A percentile compares a stretch with the other conserved stretches of the same genome.
phyloP scores from a whole-genome alignment of 2,888 invertebrate genomes.

The Halictus ligatus region DNA sequence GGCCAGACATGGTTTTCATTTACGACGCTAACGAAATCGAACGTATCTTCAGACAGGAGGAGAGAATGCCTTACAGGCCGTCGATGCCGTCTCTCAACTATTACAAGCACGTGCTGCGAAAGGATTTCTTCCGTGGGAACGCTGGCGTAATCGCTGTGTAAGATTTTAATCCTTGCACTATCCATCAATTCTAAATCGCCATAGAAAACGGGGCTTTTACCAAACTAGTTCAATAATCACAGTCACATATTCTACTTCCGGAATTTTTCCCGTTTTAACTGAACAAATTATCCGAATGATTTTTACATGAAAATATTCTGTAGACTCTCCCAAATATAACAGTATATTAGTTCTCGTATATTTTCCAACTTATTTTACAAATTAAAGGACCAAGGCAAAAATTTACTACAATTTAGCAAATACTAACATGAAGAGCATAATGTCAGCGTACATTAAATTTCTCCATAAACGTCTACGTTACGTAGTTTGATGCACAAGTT shows the following conservation, averaged over 20 bases:
- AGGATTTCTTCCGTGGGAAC: conserved; percentile 88
- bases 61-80: conserved; percentile 89
- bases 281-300: neutral
- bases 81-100: conserved; percentile 91
- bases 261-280: neutral
- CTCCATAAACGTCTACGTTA: neutral
- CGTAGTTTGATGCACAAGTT: neutral
- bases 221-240: neutral
- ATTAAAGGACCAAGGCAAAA: neutral
- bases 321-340: neutral
- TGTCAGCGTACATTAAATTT: neutral
- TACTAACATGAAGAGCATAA: neutral
- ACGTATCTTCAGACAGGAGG: conserved; percentile 89
- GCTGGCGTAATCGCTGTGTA: conserved; percentile 91
- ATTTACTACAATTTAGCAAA: neutral
- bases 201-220: neutral
- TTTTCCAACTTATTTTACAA: too few relatives aligned
- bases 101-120: conserved; percentile 89
- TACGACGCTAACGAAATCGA: conserved; percentile 90
- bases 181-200: neutral
- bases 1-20: conserved; percentile 91
- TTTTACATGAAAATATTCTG: neutral
- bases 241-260: neutral
- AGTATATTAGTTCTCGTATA: neutral
- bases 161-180: conserved; percentile 76